phyloP scores from a whole-genome alignment of 2,888 invertebrate genomes.

The Clunio marinus region DNA sequence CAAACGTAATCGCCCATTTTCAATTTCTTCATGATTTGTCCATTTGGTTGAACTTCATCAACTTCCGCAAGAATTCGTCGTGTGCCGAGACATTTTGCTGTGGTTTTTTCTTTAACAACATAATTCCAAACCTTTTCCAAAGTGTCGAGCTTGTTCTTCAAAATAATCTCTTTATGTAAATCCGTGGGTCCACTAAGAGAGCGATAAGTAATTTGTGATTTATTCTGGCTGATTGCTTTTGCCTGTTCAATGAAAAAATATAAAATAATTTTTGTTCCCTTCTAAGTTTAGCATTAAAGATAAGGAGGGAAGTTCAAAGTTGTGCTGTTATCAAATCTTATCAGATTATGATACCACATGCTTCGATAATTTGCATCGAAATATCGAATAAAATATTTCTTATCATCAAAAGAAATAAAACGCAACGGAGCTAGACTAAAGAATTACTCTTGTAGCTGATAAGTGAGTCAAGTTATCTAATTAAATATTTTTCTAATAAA shows the following conservation, averaged over 20 bases:
- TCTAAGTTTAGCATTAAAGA: no score
- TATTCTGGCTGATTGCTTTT: slow-evolving; percentile 61
- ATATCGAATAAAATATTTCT: no score
- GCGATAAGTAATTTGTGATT: slow-evolving; percentile 66
- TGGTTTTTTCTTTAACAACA: slow-evolving; percentile 68
- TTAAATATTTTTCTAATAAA: no score
- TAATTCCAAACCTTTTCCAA: slow-evolving; percentile 79
- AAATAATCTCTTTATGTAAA: slow-evolving; percentile 68
- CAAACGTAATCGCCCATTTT: slow-evolving; percentile 90
- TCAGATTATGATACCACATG: no score
- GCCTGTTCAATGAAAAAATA: slow-evolving; percentile 55
- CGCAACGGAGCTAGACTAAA: no score
- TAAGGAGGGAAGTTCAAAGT: no score
- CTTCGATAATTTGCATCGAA: no score
- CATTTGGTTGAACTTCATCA: slow-evolving; percentile 91
- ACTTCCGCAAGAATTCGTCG: slow-evolving; percentile 87
- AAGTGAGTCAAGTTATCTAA: no score
- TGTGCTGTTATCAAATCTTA: no score
- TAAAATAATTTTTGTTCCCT: neutral
- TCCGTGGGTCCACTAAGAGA: slow-evolving; percentile 65
- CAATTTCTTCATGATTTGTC: slow-evolving; percentile 94
- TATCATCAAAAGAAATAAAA: no score
- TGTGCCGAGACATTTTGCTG: slow-evolving; percentile 79
- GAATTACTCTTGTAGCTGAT: no score
- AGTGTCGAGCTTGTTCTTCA: slow-evolving; percentile 72